Percentiles rank a stretch among this genome's conserved stretches.
phyloP scores from a whole-genome alignment of 92 coral and sea anemone genomes.

The Metridium senile region DNA sequence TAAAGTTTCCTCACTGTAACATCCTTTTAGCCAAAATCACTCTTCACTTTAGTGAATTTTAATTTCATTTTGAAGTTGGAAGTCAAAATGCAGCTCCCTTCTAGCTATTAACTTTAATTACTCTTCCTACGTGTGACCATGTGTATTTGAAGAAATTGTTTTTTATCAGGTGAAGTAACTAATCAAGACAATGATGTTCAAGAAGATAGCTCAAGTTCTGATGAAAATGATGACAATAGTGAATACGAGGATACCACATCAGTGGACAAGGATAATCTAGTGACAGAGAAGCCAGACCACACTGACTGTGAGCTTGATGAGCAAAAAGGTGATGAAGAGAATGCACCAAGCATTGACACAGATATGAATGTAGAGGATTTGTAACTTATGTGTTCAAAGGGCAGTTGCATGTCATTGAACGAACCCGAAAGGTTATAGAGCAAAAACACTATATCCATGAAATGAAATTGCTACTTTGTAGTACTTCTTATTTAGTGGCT shows the following conservation, averaged over 20 bases:
- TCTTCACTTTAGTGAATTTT: too few species aligned
- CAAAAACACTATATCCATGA: neutral
- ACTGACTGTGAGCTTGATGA: too few species aligned
- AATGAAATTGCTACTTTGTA: neutral
- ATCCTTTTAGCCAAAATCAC: too few species aligned
- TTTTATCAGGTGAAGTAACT: neutral
- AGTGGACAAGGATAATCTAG: neutral
- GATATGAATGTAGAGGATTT: constrained; percentile 5
- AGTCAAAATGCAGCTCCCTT: too few species aligned
- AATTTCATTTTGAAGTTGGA: too few species aligned
- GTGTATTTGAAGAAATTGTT: neutral
- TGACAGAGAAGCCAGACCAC: too few species aligned
- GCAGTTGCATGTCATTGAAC: too few species aligned
- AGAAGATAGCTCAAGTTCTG: constrained; percentile 13
- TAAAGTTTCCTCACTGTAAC: too few species aligned
- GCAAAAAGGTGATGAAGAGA: neutral
- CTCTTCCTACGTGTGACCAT: too few species aligned
- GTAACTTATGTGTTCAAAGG: neutral
- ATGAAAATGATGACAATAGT: constrained; percentile 1
- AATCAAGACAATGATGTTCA: neutral
- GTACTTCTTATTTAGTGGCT: neutral
- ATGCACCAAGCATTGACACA: neutral
- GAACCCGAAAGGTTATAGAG: too few species aligned
- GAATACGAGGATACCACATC: neutral
- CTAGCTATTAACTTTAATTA: too few species aligned